A percentile compares a stretch with the other conserved stretches of the same genome.
Conservation (phyloP, 2,113 vertebrate species). For the Mugil cephalus region DNA sequence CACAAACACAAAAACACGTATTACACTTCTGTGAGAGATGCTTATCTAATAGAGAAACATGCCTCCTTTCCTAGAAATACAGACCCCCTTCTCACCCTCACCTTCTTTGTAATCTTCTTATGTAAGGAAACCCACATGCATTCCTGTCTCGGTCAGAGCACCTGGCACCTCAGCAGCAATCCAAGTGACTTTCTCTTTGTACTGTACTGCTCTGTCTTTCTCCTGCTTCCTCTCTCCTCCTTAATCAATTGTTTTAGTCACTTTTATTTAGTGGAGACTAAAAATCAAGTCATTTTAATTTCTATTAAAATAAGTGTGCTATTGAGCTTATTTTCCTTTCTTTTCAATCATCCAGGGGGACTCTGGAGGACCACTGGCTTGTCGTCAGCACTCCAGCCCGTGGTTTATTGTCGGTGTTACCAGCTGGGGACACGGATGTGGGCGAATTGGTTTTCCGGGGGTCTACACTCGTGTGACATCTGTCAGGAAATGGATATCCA, state of each 20-base stretch:
- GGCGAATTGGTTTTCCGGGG: slow-evolving; percentile 89
- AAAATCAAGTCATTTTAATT: neutral
- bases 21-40: slow-evolving; percentile 24
- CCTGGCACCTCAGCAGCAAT: slow-evolving; percentile 49
- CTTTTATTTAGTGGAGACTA: neutral
- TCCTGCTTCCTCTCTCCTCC: neutral
- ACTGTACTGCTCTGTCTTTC: slow-evolving; percentile 7
- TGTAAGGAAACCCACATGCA: slow-evolving; percentile 69
- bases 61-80: slow-evolving; percentile 48
- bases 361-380: slow-evolving; percentile 94
- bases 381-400: slow-evolving; percentile 86
- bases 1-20: slow-evolving; percentile 6
- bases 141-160: slow-evolving; percentile 74
- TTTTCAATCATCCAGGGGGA: slow-evolving; percentile 86
- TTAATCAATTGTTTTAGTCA: slow-evolving; percentile 10
- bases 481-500: slow-evolving; percentile 89
- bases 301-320: neutral
- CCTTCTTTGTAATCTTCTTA: slow-evolving; percentile 73
- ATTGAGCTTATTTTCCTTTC: neutral
- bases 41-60: slow-evolving; percentile 41
- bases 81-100: slow-evolving; percentile 35
- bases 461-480: slow-evolving; percentile 93
- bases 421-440: slow-evolving; percentile 97
- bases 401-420: slow-evolving; percentile 98
- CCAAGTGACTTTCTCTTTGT: slow-evolving; percentile 64